Base-by-base conservation (phyloP, 2,113 vertebrate genomes). In the Engraulis encrasicolus region DNA sequence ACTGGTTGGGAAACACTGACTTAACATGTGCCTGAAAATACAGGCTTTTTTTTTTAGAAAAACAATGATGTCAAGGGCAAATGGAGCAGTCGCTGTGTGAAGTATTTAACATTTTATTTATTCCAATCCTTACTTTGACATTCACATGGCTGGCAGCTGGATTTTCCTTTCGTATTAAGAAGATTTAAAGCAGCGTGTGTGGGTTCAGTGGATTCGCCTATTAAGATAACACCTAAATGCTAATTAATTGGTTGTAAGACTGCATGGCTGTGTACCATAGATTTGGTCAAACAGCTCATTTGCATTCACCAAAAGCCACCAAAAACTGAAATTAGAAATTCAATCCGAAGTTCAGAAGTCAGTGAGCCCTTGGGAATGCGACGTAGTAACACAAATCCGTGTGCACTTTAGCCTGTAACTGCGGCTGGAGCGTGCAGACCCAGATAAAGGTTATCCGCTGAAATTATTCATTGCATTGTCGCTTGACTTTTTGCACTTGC, bases 401-500 rank as follows among this genome's bases (percentile, higher is more conserved):
- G 20, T 66, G 58, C 54, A 61, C 54, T 61, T 61, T 61, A 61
- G 54, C 20, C 54, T n/a, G 49, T 14, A 49, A 50, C 52, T 0
- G 58, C 23, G 23, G n/a, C n/a, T n/a, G n/a, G n/a, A n/a, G n/a
- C n/a, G 15, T 27, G 58, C 18, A 40, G 40, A 71, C 77, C 61
- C 81, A 85, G 78, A 79, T 79, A 82, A 85, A 85, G 84, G 71
- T 78, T 82, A 85, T 78, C 48, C 6, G 50, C 74, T 78, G 80
- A 50, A 37, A 54, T 85, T 85, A 81, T 85, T 85, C 84, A 82
- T 49, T 49, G 77, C 40, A 34, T 40, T n/a, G 74, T 78, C 78
- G 78, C 18, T 48, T 12, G 54, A 82, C 50, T 66, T 54, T 66
- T 66, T n/a, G 38, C 80, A 54, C 71, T 61, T 36, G 71, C 80